Base-by-base conservation (phyloP, 2,113 vertebrate species). In the Triplophysa siluroides region DNA sequence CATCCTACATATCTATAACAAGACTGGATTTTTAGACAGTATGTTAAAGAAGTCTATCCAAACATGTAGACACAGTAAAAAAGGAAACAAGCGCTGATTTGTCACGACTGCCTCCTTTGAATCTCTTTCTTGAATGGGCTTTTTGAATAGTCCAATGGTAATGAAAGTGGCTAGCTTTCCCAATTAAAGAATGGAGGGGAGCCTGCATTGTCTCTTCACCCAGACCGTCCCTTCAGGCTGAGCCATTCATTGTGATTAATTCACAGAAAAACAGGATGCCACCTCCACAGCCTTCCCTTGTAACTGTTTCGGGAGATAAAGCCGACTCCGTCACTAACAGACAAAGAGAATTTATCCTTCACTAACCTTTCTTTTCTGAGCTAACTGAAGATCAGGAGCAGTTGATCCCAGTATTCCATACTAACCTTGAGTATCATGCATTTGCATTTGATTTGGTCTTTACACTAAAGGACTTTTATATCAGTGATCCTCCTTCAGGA, bases 401-500 rank as follows among this genome's bases (percentile, higher is more conserved):
- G 67, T 18, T 66, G 73, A 78, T 52, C 19, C 66, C 1, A 1
- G 47, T 68, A 80, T 77, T 66, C n/a, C 52, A 60, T 63, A 16
- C 60, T 61, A 72, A 81, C 81, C 38, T 9, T 78, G 80, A 78
- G 71, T 24, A 38, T 60, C 60, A 45, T n/a, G 19, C 52, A 60
- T 84, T 56, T 10, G 19, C 52, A 66, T 85, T 87, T 78, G 80
- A 84, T 85, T 83, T 65, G 79, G 71, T 81, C 19, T 60, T 79
- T 24, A 60, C 71, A 83, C 85, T 82, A 81, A 87, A 83, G 45
- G 60, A 69, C 38, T 78, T 86, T 69, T 45, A 83, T 85, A 90
- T 87, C 85, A 81, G 83, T 86, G 88, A 86, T 63, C 74, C 80
- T 79, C 83, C 78, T 87, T 54, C 66, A 87, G 80, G 80, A 74